These are phyloP conservation scores for Isoperla grammatica DNA, from an alignment of 2,888 invertebrate species.

Conservation along the genomic window DNA sequence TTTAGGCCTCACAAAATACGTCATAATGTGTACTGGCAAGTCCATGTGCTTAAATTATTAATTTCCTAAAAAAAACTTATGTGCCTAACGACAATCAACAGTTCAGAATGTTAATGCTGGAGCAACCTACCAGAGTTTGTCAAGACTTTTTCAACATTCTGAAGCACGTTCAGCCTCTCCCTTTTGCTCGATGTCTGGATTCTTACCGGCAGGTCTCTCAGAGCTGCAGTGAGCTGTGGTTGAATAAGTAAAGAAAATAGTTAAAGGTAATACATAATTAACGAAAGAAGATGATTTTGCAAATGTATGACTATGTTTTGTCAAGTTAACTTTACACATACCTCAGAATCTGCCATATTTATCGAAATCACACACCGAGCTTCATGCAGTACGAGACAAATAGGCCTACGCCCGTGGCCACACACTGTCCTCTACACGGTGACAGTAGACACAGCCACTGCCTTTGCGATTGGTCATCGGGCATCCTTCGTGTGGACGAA, in stretches of 20 bases:
- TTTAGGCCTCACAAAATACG: too few relatives aligned
- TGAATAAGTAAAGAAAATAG: conserved; percentile 23
- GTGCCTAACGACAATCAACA: too few relatives aligned
- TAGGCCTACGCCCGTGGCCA: too few relatives aligned
- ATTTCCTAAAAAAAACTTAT: too few relatives aligned
- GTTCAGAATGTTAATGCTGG: too few relatives aligned
- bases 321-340: conserved; percentile 40
- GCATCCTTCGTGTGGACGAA: too few relatives aligned
- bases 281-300: background rate
- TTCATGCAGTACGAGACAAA: too few relatives aligned
- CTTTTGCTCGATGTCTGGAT: conserved; percentile 67
- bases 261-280: background rate
- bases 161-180: conserved; percentile 60
- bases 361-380: background rate
- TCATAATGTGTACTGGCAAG: too few relatives aligned
- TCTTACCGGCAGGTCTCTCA: conserved; percentile 67
- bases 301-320: conserved; percentile 23
- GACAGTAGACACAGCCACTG: too few relatives aligned
- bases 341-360: conserved; percentile 62
- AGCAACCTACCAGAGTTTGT: conserved; percentile 61
- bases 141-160: conserved; percentile 64
- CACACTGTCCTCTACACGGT: too few relatives aligned
- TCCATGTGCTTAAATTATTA: too few relatives aligned
- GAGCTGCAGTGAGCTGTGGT: conserved; percentile 57
- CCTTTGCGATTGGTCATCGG: too few relatives aligned